These are phyloP conservation scores for Catocala sponsa DNA, from an alignment of 2,888 invertebrate genomes.

Conservation along the genomic window DNA sequence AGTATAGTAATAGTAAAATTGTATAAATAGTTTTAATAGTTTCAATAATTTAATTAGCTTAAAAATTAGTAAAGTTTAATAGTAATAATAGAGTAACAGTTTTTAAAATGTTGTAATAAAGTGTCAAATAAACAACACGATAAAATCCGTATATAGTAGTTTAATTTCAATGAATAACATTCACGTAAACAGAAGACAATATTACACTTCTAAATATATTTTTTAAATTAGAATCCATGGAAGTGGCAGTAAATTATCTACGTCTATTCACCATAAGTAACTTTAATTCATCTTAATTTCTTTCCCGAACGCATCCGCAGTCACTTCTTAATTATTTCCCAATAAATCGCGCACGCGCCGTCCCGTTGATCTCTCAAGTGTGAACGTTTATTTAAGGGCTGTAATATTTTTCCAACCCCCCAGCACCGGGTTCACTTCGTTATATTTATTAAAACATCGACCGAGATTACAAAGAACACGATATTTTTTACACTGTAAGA, in stretches of 20 bases:
- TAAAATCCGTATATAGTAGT: too few species aligned
- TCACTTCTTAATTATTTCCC: slow-evolving; percentile 81
- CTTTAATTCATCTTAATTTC: slow-evolving; percentile 73
- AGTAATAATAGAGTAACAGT: too few species aligned
- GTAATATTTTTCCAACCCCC: slow-evolving; percentile 82
- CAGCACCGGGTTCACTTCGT: slow-evolving; percentile 80
- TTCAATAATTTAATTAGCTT: too few species aligned
- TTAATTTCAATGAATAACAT: too few species aligned
- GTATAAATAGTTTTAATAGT: too few species aligned
- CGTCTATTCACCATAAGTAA: slow-evolving; percentile 6
- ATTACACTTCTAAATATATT: too few species aligned
- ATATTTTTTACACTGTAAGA: slow-evolving; percentile 88
- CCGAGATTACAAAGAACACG: slow-evolving; percentile 88
- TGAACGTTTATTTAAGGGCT: slow-evolving; percentile 85
- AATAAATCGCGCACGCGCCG: slow-evolving; percentile 82
- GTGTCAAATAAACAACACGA: too few species aligned
- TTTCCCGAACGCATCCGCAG: slow-evolving; percentile 65
- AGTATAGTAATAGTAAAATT: too few species aligned
- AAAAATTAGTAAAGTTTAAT: too few species aligned
- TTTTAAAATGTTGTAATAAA: too few species aligned
- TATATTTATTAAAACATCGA: slow-evolving; percentile 88
- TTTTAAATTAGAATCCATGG: too few species aligned
- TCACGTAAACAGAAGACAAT: too few species aligned
- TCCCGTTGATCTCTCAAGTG: slow-evolving; percentile 86
- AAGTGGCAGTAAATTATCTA: slow-evolving; percentile 1